Evolutionary conservation across 2,888 invertebrate species (phyloP).

Genomic region (Gari tellinella): DNA sequence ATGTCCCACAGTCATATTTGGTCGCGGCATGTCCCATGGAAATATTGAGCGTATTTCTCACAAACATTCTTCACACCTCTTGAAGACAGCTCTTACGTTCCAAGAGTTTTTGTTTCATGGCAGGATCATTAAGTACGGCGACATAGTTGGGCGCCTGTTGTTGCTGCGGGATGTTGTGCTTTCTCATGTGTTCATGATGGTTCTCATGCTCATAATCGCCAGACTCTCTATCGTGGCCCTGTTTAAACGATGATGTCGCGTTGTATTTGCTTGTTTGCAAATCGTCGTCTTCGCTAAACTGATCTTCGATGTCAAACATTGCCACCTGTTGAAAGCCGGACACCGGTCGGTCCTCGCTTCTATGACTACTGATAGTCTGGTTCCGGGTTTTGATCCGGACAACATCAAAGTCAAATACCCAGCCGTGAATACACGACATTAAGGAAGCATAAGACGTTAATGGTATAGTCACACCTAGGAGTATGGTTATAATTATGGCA

Average conservation of each 20-base stretch:
- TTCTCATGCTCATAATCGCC: slow-evolving; percentile 23
- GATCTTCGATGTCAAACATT: slow-evolving; percentile 48
- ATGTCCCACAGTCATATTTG: no score
- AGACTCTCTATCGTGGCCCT: slow-evolving; percentile 10
- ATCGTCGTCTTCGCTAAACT: slow-evolving; percentile 16
- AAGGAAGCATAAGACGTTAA: slow-evolving; percentile 38
- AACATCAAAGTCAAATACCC: slow-evolving; percentile 55
- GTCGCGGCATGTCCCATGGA: no score
- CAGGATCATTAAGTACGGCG: slow-evolving; percentile 57
- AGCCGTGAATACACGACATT: slow-evolving; percentile 55
- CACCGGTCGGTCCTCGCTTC: slow-evolving; percentile 16
- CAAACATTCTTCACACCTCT: slow-evolving; percentile 28
- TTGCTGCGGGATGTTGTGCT: slow-evolving; percentile 23
- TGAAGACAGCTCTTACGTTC: slow-evolving; percentile 54
- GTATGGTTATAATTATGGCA: slow-evolving; percentile 44
- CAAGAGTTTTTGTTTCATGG: slow-evolving; percentile 55
- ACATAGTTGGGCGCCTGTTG: slow-evolving; percentile 50
- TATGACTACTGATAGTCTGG: slow-evolving; percentile 10
- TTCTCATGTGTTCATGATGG: slow-evolving; percentile 14
- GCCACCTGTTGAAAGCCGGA: slow-evolving; percentile 39
- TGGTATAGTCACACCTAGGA: slow-evolving; percentile 28
- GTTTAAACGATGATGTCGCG: slow-evolving; percentile 42
- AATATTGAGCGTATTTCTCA: no score
- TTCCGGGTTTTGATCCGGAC: slow-evolving; percentile 16
- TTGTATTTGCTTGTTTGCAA: slow-evolving; percentile 22